A percentile compares a stretch with the other conserved stretches of the same genome.
phyloP scores from a whole-genome alignment of 2,797 vertebrate species.

The Sylvilagus floridanus region DNA sequence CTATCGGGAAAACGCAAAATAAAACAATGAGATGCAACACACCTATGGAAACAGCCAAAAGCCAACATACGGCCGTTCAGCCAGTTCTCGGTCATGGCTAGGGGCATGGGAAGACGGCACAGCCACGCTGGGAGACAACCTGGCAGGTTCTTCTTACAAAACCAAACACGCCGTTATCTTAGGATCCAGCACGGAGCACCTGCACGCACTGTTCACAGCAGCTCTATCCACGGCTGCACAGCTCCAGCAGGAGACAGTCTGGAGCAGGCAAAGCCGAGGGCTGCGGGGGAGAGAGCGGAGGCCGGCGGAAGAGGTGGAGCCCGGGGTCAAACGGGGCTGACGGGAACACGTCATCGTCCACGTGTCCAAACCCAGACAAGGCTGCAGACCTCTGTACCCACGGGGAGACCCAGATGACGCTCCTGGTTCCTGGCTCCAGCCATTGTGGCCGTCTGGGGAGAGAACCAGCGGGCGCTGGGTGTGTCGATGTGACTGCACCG shows the following conservation, averaged over 20 bases:
- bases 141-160: background rate
- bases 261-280: background rate
- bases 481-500: too few species aligned
- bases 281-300: too few species aligned
- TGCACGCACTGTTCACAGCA: background rate
- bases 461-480: too few species aligned
- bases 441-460: too few species aligned
- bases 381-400: too few species aligned
- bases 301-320: too few species aligned
- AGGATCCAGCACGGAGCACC: background rate
- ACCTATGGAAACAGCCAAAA: background rate
- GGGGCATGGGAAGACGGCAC: background rate
- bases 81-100: too few species aligned
- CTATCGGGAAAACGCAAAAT: background rate
- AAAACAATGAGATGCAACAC: background rate
- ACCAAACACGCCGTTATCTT: background rate
- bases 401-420: too few species aligned
- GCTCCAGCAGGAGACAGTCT: too few species aligned
- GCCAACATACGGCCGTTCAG: background rate
- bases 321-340: too few species aligned
- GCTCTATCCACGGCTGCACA: background rate
- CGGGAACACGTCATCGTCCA: rapidly evolving
- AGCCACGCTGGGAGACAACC: background rate
- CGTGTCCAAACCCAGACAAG: too few species aligned
- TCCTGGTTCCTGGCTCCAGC: too few species aligned